These are phyloP conservation scores for Synergus umbraculus DNA, from an alignment of 2,888 invertebrate genomes.

Conservation along the genomic window DNA sequence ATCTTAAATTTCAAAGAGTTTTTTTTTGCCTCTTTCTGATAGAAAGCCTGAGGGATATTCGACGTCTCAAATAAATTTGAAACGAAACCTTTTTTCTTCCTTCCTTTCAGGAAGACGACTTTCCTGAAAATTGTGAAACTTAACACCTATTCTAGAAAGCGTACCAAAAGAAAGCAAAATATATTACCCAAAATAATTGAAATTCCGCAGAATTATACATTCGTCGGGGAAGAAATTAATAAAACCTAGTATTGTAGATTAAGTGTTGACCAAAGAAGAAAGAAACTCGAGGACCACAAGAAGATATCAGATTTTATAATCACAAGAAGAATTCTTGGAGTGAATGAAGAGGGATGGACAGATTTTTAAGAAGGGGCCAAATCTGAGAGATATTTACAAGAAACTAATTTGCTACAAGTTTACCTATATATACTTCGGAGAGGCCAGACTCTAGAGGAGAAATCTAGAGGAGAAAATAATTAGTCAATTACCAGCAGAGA, in stretches of 20 bases:
- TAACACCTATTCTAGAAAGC: too few relatives aligned
- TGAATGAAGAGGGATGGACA: not conserved
- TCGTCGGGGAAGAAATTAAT: not conserved
- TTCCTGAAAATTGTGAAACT: too few relatives aligned
- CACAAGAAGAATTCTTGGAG: not conserved
- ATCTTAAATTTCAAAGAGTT: too few relatives aligned
- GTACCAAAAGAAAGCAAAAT: not conserved
- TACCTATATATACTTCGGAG: conserved; percentile 23
- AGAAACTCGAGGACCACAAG: not conserved
- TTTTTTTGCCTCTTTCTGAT: too few relatives aligned
- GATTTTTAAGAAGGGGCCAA: conserved; percentile 10
- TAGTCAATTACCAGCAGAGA: conserved; percentile 40
- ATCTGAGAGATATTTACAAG: conserved; percentile 34
- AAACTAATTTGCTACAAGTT: conserved; percentile 39
- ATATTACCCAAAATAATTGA: not conserved
- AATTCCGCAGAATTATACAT: too few relatives aligned
- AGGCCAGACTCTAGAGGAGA: conserved; percentile 7
- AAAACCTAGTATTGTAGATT: not conserved
- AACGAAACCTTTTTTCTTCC: too few relatives aligned
- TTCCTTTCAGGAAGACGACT: too few relatives aligned
- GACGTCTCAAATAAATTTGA: too few relatives aligned
- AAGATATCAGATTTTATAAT: not conserved
- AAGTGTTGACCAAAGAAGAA: not conserved
- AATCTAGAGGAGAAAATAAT: conserved; percentile 32
- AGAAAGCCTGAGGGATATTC: too few relatives aligned